phyloP scores from a whole-genome alignment of 2,888 invertebrate genomes.

The Abscondita cerata region DNA sequence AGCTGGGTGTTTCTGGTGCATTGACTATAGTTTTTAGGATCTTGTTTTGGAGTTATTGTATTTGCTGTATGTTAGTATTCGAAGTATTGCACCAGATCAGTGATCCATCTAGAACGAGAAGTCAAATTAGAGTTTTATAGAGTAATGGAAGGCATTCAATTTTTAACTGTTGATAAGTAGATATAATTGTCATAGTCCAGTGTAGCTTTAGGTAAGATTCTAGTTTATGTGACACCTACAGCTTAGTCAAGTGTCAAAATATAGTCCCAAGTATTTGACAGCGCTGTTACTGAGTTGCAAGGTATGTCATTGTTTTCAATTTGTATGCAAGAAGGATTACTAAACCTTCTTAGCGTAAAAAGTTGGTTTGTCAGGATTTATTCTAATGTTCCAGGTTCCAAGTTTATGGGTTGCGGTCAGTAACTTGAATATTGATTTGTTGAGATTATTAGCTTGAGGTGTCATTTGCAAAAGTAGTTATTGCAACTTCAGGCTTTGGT shows the following conservation, averaged over 20 bases:
- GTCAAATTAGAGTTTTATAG: too few relatives aligned
- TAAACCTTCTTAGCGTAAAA: not conserved
- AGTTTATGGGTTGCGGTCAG: not conserved
- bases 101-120: too few relatives aligned
- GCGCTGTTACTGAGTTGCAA: not conserved
- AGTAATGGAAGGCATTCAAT: too few relatives aligned
- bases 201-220: too few relatives aligned
- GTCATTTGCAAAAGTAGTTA: not conserved
- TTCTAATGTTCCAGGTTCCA: not conserved
- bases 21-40: too few relatives aligned
- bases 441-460: not conserved
- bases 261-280: not conserved
- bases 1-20: too few relatives aligned
- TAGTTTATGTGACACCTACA: not conserved
- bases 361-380: not conserved
- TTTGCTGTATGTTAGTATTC: too few relatives aligned
- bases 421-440: too few relatives aligned
- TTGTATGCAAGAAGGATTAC: not conserved
- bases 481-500: not conserved
- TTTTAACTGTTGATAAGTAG: not conserved
- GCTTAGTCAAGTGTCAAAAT: not conserved
- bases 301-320: not conserved
- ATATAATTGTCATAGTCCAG: not conserved
- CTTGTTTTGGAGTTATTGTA: too few relatives aligned
- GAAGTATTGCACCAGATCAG: too few relatives aligned